phyloP scores from a whole-genome alignment of 92 coral and sea anemone species.

The Hydrozoanthus gracilis region DNA sequence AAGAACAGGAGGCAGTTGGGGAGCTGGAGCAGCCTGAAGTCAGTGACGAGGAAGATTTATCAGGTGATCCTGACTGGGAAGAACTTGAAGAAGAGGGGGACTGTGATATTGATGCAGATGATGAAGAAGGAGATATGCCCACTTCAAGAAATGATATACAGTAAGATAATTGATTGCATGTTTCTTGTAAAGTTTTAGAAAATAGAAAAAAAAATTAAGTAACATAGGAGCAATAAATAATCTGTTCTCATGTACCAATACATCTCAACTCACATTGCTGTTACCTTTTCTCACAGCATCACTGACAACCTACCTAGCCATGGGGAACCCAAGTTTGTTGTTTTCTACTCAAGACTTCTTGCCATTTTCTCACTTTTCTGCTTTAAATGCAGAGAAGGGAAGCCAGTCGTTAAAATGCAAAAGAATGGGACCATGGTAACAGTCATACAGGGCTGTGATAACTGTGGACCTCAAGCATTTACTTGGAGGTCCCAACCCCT shows the following conservation, averaged over 20 bases:
- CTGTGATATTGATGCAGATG: conserved; percentile 3
- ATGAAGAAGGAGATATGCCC: not conserved
- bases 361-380: conserved; percentile 10
- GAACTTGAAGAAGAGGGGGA: conserved; percentile 1
- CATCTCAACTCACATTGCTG: not conserved
- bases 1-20: not conserved
- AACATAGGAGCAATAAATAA: conserved; percentile 1
- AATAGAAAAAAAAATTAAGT: not conserved
- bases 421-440: conserved; percentile 55
- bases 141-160: conserved; percentile 7
- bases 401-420: conserved; percentile 35
- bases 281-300: not conserved
- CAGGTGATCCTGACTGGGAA: conserved; percentile 6
- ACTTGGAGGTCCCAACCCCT: conserved; percentile 6
- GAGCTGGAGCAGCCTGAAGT: not conserved
- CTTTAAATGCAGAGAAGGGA: conserved; percentile 13
- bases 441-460: conserved; percentile 42
- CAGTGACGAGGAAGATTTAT: not conserved
- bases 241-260: conserved; percentile 6
- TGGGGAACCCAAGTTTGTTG: not conserved
- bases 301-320: not conserved
- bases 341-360: conserved; percentile 4
- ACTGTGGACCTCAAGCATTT: conserved; percentile 23
- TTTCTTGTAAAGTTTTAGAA: not conserved
- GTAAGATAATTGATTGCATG: not conserved